Evolutionary conservation across 2,113 vertebrate species (phyloP).

Genomic region (Rutilus rutilus): DNA sequence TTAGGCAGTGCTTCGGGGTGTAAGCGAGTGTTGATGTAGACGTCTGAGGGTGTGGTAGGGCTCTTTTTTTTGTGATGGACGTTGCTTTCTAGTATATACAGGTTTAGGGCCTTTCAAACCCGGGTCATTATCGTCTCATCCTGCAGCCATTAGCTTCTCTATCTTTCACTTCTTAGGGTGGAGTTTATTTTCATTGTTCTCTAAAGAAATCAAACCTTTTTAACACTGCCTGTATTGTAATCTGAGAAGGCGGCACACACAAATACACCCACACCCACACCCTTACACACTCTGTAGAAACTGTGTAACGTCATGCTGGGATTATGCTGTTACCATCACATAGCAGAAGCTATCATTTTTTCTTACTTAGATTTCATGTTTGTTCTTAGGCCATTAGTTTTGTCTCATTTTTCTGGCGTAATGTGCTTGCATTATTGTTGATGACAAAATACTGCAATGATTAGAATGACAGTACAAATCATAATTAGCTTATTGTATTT

Average conservation of each 20-base stretch:
- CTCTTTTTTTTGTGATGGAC: neutral
- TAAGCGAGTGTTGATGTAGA: neutral
- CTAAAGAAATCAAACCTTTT: neutral
- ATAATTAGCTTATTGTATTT: neutral
- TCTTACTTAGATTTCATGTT: neutral
- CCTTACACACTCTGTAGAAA: neutral
- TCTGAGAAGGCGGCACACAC: conserved; percentile 5
- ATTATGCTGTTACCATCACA: neutral
- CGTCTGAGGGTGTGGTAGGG: neutral
- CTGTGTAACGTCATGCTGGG: neutral
- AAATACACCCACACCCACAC: neutral
- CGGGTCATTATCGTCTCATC: neutral
- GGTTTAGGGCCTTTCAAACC: neutral
- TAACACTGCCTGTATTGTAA: neutral
- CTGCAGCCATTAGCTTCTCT: neutral
- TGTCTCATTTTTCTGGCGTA: neutral
- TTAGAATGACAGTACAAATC: neutral
- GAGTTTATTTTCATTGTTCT: conserved; percentile 20
- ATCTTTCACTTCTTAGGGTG: conserved; percentile 12
- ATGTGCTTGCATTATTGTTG: neutral
- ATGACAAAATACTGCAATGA: neutral
- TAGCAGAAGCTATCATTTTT: neutral
- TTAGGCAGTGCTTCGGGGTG: neutral
- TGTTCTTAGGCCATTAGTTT: neutral
- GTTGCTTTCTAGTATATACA: neutral